Conservation (phyloP, 2,888 invertebrate genomes). For the Lasioglossum calceatum region DNA sequence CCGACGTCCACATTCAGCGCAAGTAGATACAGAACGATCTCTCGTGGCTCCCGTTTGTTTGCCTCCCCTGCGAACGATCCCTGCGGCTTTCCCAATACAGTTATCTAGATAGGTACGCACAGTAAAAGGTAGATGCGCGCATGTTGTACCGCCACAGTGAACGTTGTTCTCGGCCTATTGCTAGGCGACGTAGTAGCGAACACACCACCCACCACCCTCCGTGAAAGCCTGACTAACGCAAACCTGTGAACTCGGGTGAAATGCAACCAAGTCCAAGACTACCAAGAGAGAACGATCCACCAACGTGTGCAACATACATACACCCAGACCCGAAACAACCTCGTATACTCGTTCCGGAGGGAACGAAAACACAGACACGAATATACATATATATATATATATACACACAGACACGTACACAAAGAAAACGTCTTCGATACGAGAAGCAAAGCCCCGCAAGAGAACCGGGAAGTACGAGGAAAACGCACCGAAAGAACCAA, state of each 20-base stretch:
- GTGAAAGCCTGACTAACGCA: neutral
- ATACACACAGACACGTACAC: neutral
- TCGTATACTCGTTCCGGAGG: neutral
- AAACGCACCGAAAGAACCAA: constrained; percentile 4
- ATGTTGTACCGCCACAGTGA: constrained; percentile 37
- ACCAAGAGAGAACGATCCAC: constrained; percentile 44
- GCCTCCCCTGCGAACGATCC: constrained; percentile 4
- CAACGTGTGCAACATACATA: neutral
- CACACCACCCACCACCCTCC: neutral
- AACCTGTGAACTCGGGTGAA: constrained; percentile 63
- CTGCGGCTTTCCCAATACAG: constrained; percentile 30
- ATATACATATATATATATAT: neutral
- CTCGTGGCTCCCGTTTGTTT: constrained; percentile 10
- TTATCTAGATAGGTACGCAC: constrained; percentile 66
- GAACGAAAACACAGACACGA: neutral
- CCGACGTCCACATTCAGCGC: neutral
- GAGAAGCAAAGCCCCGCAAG: constrained; percentile 26
- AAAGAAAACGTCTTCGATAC: neutral
- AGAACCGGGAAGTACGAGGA: constrained; percentile 21
- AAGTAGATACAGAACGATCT: neutral
- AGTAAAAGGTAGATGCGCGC: constrained; percentile 63
- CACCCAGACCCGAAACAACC: neutral
- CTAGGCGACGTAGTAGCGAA: constrained; percentile 26
- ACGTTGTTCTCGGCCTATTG: constrained; percentile 15
- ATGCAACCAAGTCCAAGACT: constrained; percentile 67